Evolutionary conservation across 2,888 invertebrate species (phyloP), one percentile per base, ranked within the genome.

Genomic region (Tiliacea aurago): DNA sequence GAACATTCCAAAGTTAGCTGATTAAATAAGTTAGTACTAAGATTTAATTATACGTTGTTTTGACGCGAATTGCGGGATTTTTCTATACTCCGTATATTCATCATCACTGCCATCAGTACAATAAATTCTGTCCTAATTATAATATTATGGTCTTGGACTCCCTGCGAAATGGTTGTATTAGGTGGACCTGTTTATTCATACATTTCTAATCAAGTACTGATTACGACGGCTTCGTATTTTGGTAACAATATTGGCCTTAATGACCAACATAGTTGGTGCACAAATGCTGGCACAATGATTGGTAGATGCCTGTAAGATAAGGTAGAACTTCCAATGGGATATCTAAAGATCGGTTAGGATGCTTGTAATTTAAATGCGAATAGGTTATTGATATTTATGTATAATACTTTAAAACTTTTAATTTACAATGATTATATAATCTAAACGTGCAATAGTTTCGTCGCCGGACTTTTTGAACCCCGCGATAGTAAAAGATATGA

Each of bases 141-240:
- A 73, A 73, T 62, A 67, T 45, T 4, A 61, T 56, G 91, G 91
- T 88, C 91, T 91, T 91, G 91, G 80, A 90, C 91, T 90, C 90
- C 88, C 87, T 86, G 67, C 55, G 70, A 70, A 72, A 56, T 84
- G 67, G 61, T 83, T 83, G 76, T 73, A 53, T 81, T 79, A 56
- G 73, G 62, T 77, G 69, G 15, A 61, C 10, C 56, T 66, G 53
- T 65, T 73, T 62, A 43, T 70, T 80, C 62, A 41, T 59, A 75
- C 56, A 67, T 63, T 63, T 68, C 59, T 59, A 43, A 62, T 45
- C 28, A 53, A 66, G 65, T 55, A 76, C 73, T 64, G 55, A 79
- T 62, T 43, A 66, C 69, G 78, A 67, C 70, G 70, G 68, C 64
- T 73, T 78, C 68, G 51, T 72, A 58, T 66, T 63, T 51, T 72